phyloP scores from a whole-genome alignment of 2,888 invertebrate species.

The Scaptomyza caliginosa region DNA sequence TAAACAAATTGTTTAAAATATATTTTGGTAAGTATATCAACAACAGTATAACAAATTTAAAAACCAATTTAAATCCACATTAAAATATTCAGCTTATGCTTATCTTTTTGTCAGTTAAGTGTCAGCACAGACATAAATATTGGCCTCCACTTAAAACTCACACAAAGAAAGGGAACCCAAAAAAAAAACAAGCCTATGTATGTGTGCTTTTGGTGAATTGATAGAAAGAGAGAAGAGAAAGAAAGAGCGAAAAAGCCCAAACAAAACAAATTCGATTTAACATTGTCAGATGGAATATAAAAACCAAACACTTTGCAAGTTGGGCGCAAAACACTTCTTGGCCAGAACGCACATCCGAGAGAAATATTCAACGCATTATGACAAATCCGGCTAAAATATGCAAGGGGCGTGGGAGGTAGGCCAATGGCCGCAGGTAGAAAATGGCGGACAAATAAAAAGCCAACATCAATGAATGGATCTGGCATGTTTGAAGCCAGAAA shows the following conservation, averaged over 20 bases:
- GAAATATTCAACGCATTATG: conserved; percentile 78
- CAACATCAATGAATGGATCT: conserved; percentile 26
- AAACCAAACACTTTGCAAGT: conserved; percentile 62
- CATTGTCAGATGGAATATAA: conserved; percentile 23
- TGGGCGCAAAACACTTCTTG: conserved; percentile 12
- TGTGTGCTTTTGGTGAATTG: conserved; percentile 49
- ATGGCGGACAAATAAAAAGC: conserved; percentile 43
- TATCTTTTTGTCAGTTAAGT: conserved; percentile 21
- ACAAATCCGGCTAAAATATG: conserved; percentile 77
- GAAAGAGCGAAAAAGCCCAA: conserved; percentile 10
- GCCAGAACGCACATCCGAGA: conserved; percentile 10
- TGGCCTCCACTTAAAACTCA: neutral
- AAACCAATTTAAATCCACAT: neutral
- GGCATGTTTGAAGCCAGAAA: conserved; percentile 38
- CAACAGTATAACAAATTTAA: neutral
- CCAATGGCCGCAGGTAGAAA: conserved; percentile 72
- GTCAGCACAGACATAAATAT: neutral
- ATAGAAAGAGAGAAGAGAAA: conserved; percentile 39
- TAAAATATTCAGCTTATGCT: conserved; percentile 12
- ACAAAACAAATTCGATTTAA: conserved; percentile 63
- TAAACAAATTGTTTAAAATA: neutral
- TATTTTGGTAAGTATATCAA: too few species aligned
- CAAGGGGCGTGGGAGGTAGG: too few species aligned
- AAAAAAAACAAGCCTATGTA: conserved; percentile 18
- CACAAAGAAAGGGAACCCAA: neutral